A percentile compares a stretch with the other conserved stretches of the same genome.
phyloP scores from a whole-genome alignment of 2,888 invertebrate species.

The Agonopterix alstromeriana region DNA sequence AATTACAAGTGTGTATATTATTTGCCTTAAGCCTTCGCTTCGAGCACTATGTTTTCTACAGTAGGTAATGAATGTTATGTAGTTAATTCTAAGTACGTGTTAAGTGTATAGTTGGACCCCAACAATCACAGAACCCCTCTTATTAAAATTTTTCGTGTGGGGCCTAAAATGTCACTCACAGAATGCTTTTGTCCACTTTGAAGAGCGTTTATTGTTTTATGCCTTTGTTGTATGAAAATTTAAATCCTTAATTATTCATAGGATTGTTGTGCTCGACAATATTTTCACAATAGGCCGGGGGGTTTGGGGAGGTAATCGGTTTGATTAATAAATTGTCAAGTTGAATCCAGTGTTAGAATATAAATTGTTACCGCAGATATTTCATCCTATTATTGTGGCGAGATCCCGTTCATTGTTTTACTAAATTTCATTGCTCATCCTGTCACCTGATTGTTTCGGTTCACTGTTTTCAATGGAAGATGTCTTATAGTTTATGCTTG shows the following conservation, averaged over 20 bases:
- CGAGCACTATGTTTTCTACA: not conserved
- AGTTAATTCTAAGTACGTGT: constrained; percentile 23
- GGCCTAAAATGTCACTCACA: constrained; percentile 62
- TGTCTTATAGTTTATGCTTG: constrained; percentile 31
- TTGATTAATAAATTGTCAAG: constrained; percentile 78
- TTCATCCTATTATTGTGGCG: constrained; percentile 69
- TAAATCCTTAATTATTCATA: constrained; percentile 77
- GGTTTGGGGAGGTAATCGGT: constrained; percentile 70
- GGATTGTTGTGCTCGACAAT: constrained; percentile 70
- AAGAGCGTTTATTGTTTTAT: constrained; percentile 71
- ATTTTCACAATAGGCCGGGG: constrained; percentile 73
- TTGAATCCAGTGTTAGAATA: constrained; percentile 73
- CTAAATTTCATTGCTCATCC: constrained; percentile 70
- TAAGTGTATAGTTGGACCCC: constrained; percentile 26
- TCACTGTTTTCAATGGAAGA: constrained; percentile 38
- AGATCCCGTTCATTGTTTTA: constrained; percentile 71
- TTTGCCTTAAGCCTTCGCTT: too few species aligned
- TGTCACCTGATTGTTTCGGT: constrained; percentile 71
- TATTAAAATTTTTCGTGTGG: constrained; percentile 52
- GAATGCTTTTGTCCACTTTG: constrained; percentile 69
- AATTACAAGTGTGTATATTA: too few species aligned
- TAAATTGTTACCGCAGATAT: constrained; percentile 75
- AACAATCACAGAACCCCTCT: constrained; percentile 35
- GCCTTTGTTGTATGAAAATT: constrained; percentile 71
- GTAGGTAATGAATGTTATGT: constrained; percentile 4